Evolutionary conservation across 1,140 invertebrate species (phyloP).

Genomic region (Diploscapter pachys): DNA sequence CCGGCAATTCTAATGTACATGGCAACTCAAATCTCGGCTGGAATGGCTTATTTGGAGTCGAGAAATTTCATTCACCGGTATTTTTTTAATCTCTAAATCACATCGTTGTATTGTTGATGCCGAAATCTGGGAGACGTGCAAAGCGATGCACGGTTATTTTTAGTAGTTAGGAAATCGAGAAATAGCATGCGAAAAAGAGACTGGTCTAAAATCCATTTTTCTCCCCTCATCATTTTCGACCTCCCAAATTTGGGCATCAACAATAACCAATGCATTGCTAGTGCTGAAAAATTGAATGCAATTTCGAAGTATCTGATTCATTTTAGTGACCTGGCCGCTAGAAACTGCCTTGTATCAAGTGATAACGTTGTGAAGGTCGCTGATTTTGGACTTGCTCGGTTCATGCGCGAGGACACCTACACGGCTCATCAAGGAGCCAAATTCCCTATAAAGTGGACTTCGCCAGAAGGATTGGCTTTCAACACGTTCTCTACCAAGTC

Average conservation of each 20-base stretch:
- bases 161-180: too few species aligned
- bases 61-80: constrained; percentile 92
- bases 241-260: too few species aligned
- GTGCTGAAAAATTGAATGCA: too few species aligned
- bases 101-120: background rate
- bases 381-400: constrained; percentile 91
- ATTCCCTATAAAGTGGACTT: constrained; percentile 99
- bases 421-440: constrained; percentile 83
- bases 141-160: too few species aligned
- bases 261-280: too few species aligned
- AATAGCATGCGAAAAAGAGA: too few species aligned
- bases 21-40: constrained; percentile 95
- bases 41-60: constrained; percentile 96
- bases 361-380: constrained; percentile 86
- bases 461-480: constrained; percentile 94
- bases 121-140: background rate
- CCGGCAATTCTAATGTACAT: constrained; percentile 96
- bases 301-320: background rate
- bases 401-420: constrained; percentile 96
- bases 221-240: too few species aligned
- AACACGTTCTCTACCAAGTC: constrained; percentile 96
- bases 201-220: too few species aligned
- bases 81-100: constrained; percentile 1
- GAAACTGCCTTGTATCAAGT: constrained; percentile 95
- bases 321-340: constrained; percentile 85